Conservation (phyloP, 2,113 vertebrate species). For the Gymnorhina tibicen region DNA sequence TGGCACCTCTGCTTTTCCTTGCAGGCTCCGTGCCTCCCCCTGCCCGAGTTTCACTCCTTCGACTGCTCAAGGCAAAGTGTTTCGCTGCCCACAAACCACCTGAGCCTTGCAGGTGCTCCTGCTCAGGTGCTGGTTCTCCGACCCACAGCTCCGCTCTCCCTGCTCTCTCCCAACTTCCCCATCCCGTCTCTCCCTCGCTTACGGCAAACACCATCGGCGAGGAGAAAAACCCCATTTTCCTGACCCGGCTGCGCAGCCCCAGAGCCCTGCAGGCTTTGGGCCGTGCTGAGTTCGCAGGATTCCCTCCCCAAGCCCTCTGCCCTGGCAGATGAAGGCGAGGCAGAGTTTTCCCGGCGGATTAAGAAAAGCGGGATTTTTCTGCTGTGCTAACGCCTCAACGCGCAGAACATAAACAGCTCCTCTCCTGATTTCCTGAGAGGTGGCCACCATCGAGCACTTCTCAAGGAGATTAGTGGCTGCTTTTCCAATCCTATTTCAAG, state of each 20-base stretch:
- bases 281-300: neutral
- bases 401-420: neutral
- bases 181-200: neutral
- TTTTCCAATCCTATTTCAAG: conserved; percentile 6
- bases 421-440: neutral
- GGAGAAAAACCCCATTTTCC: neutral
- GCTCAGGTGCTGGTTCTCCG: fast-evolving
- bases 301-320: neutral
- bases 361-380: neutral
- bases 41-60: neutral
- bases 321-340: neutral
- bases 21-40: neutral
- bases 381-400: neutral
- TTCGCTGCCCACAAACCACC: neutral
- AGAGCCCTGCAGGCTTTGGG: neutral
- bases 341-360: neutral
- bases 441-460: neutral
- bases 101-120: neutral
- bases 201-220: fast-evolving
- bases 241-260: fast-evolving
- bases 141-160: fast-evolving
- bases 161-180: neutral
- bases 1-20: neutral
- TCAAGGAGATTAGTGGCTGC: conserved; percentile 8
- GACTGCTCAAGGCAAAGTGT: neutral